Evolutionary conservation across 1,140 invertebrate genomes (phyloP), one percentile per base, ranked within the genome.

Genomic region (Drosophila kikkawai): DNA sequence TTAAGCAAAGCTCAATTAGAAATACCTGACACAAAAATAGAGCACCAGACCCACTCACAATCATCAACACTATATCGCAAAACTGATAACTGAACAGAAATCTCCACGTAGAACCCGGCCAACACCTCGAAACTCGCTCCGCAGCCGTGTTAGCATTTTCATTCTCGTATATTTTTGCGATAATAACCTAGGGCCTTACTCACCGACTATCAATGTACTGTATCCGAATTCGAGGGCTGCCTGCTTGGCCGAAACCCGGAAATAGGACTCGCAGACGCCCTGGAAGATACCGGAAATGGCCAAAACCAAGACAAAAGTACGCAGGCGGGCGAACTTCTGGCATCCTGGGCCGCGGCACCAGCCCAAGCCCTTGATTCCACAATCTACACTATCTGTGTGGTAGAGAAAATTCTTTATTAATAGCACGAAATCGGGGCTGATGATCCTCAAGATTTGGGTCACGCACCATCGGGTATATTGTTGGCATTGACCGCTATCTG

Each of bases 241-340:
- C 61, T 94, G 93, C 11, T 94, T 93, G 41, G 94, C 94, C n/a
- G 94, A 94, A 4, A 95, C 91, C 19, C 93, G 82, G 73, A 95
- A 94, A 80, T 95, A 96, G 29, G 93, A 91, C 26, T 94, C 91
- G 26, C 93, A 92, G 26, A 94, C 93, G 4, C 94, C 94, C 82
- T 95, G 95, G 4, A 95, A 66, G 12, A 94, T 50, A 3, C 94
- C 94, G 13, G 95, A 90, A 68, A 93, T 75, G 57, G 93, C 91
- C n/a, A 95, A 75, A 0, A 95, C 80, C 11, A 92, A 61, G 12
- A 95, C 84, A 80, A 95, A 95, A 22, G 94, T 81, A 51, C 93
- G 91, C 4, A 94, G 88, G 7, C 94, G 94, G 19, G 95, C 95
- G 36, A 94, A 95, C 92, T 94, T 94, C 44, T 94, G 93, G 69